Conservation (phyloP, 23 tunicate genomes). For the Halocynthia roretzi region DNA sequence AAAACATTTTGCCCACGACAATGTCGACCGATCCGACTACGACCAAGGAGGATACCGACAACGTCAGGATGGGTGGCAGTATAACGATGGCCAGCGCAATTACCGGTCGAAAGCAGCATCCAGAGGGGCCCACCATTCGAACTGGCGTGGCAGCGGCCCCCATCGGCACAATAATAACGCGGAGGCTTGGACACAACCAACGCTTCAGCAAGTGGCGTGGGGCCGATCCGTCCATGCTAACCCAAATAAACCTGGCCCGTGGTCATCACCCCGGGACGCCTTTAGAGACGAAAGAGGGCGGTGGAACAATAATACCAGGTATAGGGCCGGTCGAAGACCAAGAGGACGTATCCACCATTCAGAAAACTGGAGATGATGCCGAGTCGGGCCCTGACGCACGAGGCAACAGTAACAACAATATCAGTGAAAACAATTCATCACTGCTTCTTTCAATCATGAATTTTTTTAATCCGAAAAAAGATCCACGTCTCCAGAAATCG, state of each 20-base stretch:
- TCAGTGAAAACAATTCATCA: no score
- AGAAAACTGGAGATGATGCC: no score
- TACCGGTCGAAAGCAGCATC: neutral
- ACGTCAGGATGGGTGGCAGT: conserved; percentile 4
- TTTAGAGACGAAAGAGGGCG: neutral
- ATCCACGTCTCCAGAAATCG: no score
- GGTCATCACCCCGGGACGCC: neutral
- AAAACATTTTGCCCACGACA: neutral
- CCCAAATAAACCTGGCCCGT: neutral
- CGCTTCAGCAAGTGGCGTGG: neutral
- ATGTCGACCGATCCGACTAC: neutral
- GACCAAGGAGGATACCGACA: neutral
- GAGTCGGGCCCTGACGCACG: no score
- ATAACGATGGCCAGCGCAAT: neutral
- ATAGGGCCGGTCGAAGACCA: no score
- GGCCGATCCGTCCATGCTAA: neutral
- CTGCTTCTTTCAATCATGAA: no score
- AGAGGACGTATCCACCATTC: no score
- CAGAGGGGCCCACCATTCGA: neutral
- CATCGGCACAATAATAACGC: conserved; percentile 1
- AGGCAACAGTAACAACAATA: no score
- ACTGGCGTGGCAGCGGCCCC: neutral
- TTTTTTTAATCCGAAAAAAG: no score
- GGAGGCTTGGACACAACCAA: neutral
- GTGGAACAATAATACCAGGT: conserved; percentile 4